Evolutionary conservation across 92 coral and sea anemone species (phyloP), one percentile per base, ranked within the genome.

Genomic region (Porites rus): DNA sequence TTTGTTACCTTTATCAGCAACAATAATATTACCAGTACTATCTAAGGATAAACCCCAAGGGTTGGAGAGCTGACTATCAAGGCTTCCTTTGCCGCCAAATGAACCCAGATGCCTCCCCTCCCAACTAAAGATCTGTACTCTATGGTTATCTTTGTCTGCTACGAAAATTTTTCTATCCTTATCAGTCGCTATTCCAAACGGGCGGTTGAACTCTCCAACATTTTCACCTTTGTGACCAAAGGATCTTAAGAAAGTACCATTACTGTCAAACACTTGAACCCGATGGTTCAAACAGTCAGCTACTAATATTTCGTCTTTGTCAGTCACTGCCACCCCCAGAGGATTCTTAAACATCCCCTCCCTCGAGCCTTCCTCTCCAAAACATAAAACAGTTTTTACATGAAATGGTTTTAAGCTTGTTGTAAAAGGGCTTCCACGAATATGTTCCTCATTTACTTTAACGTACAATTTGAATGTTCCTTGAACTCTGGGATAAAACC

Each of bases 1-100:
- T 31, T 70, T 70, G 75, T 70, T 70, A 70, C 53, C 75, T 18
- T 0, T 1, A 43, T 70, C 75, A 6, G 75, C 75, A 70, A 70
- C 75, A 43, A 70, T 70, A 70, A 70, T 1, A 31, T 70, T 70
- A 31, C 75, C 75, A 70, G 7, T 70, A 20, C 53, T 28, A 28
- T 70, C 75, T 51, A 70, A 70, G 43, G 75, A 70, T 70, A 43
- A 70, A 70, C 75, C 75, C 21, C 56, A 43, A 70, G 75, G 75
- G 1, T 31, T 1, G 14, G 10, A 1, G 56, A 70, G 75, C 75
- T 70, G 75, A 38, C 22, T 70, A 43, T 70, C 53, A 14, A 70
- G 75, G 75, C 53, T 31, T 70, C 75, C 75, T 0, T 38, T 6
- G 52, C 75, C 54, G 7, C 75, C 75, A 70, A 70, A 70, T 51